phyloP scores from a whole-genome alignment of 2,888 invertebrate genomes.

The Drosophila suboccidentalis region DNA sequence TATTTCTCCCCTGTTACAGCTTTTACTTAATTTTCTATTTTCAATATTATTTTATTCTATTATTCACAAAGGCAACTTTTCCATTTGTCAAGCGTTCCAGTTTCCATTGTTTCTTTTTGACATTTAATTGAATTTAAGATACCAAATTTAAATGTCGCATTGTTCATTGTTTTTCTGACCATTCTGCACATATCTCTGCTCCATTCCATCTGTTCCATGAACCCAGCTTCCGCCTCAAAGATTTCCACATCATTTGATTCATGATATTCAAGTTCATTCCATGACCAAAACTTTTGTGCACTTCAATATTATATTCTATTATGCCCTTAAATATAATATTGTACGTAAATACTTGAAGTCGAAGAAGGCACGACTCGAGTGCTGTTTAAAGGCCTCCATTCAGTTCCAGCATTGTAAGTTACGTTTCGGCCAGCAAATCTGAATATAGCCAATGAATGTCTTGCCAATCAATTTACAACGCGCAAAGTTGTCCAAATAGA shows the following conservation, averaged over 20 bases:
- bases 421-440: slow-evolving; percentile 37
- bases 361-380: slow-evolving; percentile 29
- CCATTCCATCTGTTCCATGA: neutral
- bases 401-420: slow-evolving; percentile 31
- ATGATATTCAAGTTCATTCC: neutral
- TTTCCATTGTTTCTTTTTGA: neutral
- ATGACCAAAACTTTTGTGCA: slow-evolving; percentile 12
- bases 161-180: neutral
- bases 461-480: slow-evolving; percentile 61
- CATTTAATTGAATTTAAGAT: neutral
- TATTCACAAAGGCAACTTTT: too few species aligned
- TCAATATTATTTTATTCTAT: too few species aligned
- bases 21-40: too few species aligned
- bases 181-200: slow-evolving; percentile 3
- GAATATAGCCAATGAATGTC: slow-evolving; percentile 23
- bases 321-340: slow-evolving; percentile 29
- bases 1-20: too few species aligned
- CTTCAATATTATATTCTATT: slow-evolving; percentile 24
- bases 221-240: neutral
- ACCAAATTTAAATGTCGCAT: neutral
- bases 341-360: slow-evolving; percentile 28
- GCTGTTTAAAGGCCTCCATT: slow-evolving; percentile 17
- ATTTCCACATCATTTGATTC: slow-evolving; percentile 7
- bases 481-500: slow-evolving; percentile 16
- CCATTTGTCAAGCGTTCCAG: too few species aligned